A percentile compares a stretch with the other conserved stretches of the same genome.
phyloP scores from a whole-genome alignment of 2,888 invertebrate genomes.

The Oxytorus armatus region DNA sequence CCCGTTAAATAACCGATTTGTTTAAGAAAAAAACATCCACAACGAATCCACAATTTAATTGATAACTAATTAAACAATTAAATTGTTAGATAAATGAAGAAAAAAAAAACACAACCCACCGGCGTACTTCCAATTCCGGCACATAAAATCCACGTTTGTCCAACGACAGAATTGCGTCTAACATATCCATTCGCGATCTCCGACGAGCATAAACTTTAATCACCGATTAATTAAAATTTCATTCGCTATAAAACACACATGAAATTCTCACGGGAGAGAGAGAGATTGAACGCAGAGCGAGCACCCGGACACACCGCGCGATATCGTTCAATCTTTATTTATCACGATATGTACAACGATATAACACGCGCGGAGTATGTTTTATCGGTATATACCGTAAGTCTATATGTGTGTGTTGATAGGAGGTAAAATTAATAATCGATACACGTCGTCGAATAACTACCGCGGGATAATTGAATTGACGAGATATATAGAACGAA shows the following conservation, averaged over 20 bases:
- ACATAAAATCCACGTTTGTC: slow-evolving; percentile 57
- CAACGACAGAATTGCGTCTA: background rate
- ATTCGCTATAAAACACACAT: background rate
- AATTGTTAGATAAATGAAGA: too few relatives aligned
- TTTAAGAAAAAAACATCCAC: too few relatives aligned
- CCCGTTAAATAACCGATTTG: too few relatives aligned
- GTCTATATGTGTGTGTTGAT: background rate
- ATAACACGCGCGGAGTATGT: background rate
- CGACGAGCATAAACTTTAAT: background rate
- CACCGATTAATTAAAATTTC: slow-evolving; percentile 18
- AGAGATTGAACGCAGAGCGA: slow-evolving; percentile 7
- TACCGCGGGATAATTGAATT: slow-evolving; percentile 34
- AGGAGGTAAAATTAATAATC: slow-evolving; percentile 38
- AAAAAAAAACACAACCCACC: slow-evolving; percentile 48
- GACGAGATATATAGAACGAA: background rate
- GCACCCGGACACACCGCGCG: background rate
- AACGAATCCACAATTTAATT: too few relatives aligned
- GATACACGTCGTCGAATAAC: slow-evolving; percentile 45
- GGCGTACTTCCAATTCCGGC: slow-evolving; percentile 37
- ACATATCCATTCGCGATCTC: slow-evolving; percentile 36
- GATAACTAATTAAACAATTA: too few relatives aligned
- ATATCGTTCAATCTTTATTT: background rate
- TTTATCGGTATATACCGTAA: background rate
- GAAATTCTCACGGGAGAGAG: slow-evolving; percentile 3
- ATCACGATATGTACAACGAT: background rate